Base-by-base conservation (phyloP, 2,797 vertebrate species). In the Zenarchopterus dispar region DNA sequence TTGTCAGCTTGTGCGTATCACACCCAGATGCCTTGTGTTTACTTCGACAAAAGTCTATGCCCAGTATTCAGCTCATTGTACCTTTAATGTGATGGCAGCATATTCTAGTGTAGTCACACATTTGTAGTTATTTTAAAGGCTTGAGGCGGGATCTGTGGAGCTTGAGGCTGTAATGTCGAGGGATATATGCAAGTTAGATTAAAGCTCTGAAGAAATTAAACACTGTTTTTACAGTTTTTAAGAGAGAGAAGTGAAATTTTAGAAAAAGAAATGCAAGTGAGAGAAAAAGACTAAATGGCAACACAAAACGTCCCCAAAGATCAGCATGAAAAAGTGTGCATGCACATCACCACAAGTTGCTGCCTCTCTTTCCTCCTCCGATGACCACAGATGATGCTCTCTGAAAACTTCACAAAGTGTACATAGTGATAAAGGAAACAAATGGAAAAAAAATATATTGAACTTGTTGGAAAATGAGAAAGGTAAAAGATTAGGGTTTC, bases 351-450 rank as follows among this genome's bases (percentile, higher is more conserved):
- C 64, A 57, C 33, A 18, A 23, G 39, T 36, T 43, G 56, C 57
- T 64, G 7, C 60, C 56, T 49, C 21, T 17, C 16, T 46, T 50
- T 64, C 60, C 17, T 23, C 58, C 45, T 28, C n/a, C 24, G n/a
- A 65, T 21, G 33, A 82, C 73, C 80, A 75, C 75, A 73, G 66
- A 57, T 49, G 48, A 77, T 23, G 43, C 47, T 72, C 55, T 78
- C 43, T 73, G 46, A 63, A 75, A 75, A 41, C 22, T 59, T 83
- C 86, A 84, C 48, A 86, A 89, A 86, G 81, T 94, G 93, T 93
- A 94, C 92, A 94, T 94, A 94, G 86, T 85, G 75, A 81, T 50
- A 49, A 72, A 82, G 43, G 31, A 76, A 79, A 75, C 31, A 1
- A 5, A 47, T 23, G 36, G 57, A 67, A 70, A 50, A 36, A 80